Evolutionary conservation across 2,888 invertebrate species (phyloP).

Genomic region (Metallyticus violacea): DNA sequence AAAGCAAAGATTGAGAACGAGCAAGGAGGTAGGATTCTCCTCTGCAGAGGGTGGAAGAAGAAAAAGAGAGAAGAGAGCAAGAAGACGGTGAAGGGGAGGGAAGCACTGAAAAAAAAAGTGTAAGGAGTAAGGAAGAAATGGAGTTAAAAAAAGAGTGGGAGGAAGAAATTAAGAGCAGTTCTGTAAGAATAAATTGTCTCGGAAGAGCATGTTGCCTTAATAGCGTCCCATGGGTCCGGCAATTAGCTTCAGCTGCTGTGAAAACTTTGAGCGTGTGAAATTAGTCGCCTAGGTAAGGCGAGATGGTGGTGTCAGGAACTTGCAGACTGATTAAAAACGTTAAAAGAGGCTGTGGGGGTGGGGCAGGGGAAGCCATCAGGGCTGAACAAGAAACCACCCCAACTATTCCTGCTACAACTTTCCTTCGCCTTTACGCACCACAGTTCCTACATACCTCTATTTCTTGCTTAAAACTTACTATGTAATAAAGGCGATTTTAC

Average conservation of each 20-base stretch:
- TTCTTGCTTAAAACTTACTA: not conserved
- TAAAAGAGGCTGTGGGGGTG: constrained; percentile 21
- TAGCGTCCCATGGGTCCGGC: constrained; percentile 44
- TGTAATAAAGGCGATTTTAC: too few species aligned
- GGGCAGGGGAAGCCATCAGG: too few species aligned
- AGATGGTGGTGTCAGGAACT: constrained; percentile 13
- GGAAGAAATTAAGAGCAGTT: constrained; percentile 33
- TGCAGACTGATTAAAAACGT: constrained; percentile 31
- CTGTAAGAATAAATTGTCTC: constrained; percentile 41
- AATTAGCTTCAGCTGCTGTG: constrained; percentile 44
- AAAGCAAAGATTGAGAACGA: not conserved
- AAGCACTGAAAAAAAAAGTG: not conserved
- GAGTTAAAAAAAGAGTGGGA: constrained; percentile 10
- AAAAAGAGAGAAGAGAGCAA: not conserved
- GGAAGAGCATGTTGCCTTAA: constrained; percentile 34
- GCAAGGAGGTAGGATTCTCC: not conserved
- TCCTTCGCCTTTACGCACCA: not conserved
- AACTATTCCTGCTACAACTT: not conserved
- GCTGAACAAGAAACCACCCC: too few species aligned
- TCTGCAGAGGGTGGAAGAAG: not conserved
- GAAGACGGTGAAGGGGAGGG: not conserved
- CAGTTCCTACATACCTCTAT: not conserved
- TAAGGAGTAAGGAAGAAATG: not conserved
- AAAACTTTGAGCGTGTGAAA: constrained; percentile 47
- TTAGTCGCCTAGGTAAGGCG: constrained; percentile 36